Evolutionary conservation across 2,888 invertebrate species (phyloP), one percentile per base, ranked within the genome.

Genomic region (Sinhomidia bicolor): DNA sequence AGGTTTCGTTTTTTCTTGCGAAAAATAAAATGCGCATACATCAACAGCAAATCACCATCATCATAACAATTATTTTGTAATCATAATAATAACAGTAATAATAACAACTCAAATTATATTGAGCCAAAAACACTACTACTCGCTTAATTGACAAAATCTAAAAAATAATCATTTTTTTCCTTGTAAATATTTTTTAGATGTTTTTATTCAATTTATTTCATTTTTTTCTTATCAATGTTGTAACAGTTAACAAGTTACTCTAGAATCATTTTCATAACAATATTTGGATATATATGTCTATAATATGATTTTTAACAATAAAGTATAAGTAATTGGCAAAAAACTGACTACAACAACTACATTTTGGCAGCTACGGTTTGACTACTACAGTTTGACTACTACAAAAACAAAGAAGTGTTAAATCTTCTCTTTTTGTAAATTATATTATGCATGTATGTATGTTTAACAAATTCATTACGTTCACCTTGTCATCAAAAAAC

Each of bases 381-480:
- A 76, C 51, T 54, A 76, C 76, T 76, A 76, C 76, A 76, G 41
- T 71, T 71, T 71, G 54, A 76, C 51, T 54, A 76, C 76, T 76
- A 76, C 76, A 76, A 76, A 76, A 76, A 26, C 47, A 76, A 76
- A 47, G 51, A 76, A 51, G 76, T 29, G 51, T 41, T 68, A 1
- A 71, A 29, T 7, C 51, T 51, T 51, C 76, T 29, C 12, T 71
- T 76, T 51, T 51, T 76, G 76, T 76, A 76, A 76, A 76, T 51
- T 51, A 36, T n/a, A n/a, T n/a, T n/a, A n/a, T n/a, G n/a, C n/a
- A n/a, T n/a, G n/a, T n/a, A n/a, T n/a, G n/a, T n/a, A n/a, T n/a
- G n/a, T 41, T 68, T 68, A 41, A 36, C 41, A 20, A 68, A 7
- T 68, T 68, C 10, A 9, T 65, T 36, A 7, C 1, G n/a, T 68